Conservation (phyloP, 1,140 invertebrate species). For the Drosophila obscura region DNA sequence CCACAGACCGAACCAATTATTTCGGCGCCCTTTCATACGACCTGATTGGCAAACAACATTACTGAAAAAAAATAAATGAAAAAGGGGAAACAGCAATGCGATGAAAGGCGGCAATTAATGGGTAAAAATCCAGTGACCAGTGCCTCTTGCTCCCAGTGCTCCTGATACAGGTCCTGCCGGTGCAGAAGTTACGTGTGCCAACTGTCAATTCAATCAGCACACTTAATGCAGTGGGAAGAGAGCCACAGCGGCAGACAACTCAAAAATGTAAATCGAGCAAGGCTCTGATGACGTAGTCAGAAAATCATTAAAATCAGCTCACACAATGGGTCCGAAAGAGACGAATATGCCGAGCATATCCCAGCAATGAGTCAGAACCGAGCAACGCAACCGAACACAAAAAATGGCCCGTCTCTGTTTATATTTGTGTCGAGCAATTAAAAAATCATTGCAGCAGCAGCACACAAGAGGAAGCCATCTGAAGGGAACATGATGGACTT, state of each 20-base stretch:
- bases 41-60: constrained; percentile 54
- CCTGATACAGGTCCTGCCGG: constrained; percentile 16
- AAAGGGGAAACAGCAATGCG: constrained; percentile 25
- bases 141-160: no score
- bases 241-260: constrained; percentile 36
- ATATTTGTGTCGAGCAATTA: constrained; percentile 60
- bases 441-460: constrained; percentile 56
- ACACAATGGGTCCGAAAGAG: constrained; percentile 34
- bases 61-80: constrained; percentile 31
- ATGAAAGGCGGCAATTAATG: constrained; percentile 56
- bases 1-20: constrained; percentile 36
- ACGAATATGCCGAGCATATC: constrained; percentile 2
- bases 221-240: constrained; percentile 27
- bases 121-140: constrained; percentile 48
- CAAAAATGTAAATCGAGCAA: constrained; percentile 60
- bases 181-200: constrained; percentile 54
- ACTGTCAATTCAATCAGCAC: constrained; percentile 55
- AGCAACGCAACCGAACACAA: constrained; percentile 12
- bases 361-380: constrained; percentile 26
- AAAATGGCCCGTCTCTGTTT: constrained; percentile 44
- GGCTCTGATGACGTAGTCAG: constrained; percentile 50
- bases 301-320: constrained; percentile 55
- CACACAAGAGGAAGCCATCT: constrained; percentile 22
- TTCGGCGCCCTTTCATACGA: constrained; percentile 29
- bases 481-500: not conserved